A percentile compares a stretch with the other conserved stretches of the same genome.
These are phyloP conservation scores for Miniopterus natalensis DNA, from an alignment of 2,113 vertebrate species.

Conservation along the genomic window DNA sequence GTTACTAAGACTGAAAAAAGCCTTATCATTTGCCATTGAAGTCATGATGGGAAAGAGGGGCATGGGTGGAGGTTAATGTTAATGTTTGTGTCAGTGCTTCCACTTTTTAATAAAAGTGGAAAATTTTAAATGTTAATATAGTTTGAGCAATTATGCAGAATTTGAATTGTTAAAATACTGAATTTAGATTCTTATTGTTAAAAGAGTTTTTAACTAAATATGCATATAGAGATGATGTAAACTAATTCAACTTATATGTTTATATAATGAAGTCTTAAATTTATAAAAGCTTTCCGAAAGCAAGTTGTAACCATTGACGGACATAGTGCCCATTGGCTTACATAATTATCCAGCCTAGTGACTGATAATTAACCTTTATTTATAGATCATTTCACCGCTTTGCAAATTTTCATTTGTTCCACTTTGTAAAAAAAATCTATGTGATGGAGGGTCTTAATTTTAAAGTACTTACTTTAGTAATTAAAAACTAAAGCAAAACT, in stretches of 20 bases:
- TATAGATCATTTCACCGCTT: conserved; percentile 27
- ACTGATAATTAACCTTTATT: conserved; percentile 44
- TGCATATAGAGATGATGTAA: neutral
- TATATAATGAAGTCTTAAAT: conserved; percentile 46
- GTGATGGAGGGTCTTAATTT: conserved; percentile 47
- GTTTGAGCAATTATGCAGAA: neutral
- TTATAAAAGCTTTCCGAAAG: neutral
- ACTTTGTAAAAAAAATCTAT: conserved; percentile 46
- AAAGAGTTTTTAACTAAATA: conserved; percentile 51
- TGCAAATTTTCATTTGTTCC: conserved; percentile 47
- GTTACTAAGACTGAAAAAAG: neutral
- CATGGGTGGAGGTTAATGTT: neutral
- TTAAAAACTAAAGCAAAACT: conserved; percentile 45
- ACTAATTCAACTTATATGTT: neutral
- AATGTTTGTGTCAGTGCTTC: neutral
- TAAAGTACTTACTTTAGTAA: conserved; percentile 17
- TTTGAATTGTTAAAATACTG: conserved; percentile 2
- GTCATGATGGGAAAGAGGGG: neutral
- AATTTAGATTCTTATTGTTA: conserved; percentile 48
- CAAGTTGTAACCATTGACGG: neutral
- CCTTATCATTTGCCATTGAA: neutral
- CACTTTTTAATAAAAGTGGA: conserved; percentile 26
- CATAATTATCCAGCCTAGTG: conserved; percentile 6
- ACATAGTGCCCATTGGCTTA: neutral
- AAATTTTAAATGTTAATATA: conserved; percentile 26